Percentiles rank a stretch among this genome's conserved stretches.
Evolutionary conservation across 2,888 invertebrate species (phyloP).

Genomic region (Callyntrura guangdongensis): DNA sequence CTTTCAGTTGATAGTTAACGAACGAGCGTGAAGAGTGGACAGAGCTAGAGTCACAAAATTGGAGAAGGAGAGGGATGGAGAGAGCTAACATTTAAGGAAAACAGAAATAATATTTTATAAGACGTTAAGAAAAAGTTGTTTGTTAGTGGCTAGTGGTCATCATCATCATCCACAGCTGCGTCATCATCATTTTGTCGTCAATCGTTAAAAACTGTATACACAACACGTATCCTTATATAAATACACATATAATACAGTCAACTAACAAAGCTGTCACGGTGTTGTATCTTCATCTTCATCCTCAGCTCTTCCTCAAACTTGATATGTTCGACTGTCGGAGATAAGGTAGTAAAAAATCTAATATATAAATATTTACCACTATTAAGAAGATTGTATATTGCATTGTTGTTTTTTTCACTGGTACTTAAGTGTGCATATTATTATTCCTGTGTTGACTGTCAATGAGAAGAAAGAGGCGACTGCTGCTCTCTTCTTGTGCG

Average conservation of each 20-base stretch:
- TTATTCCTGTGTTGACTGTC: background rate
- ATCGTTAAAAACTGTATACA: background rate
- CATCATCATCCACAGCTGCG: background rate
- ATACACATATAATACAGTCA: background rate
- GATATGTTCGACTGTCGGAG: slow-evolving; percentile 52
- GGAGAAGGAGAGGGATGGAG: too few relatives aligned
- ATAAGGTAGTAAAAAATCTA: slow-evolving; percentile 24
- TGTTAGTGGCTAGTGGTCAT: background rate
- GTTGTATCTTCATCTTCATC: slow-evolving; percentile 35
- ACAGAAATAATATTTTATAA: too few relatives aligned
- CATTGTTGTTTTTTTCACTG: background rate
- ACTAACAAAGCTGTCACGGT: slow-evolving; percentile 1
- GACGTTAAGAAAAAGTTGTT: too few relatives aligned
- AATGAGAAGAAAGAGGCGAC: background rate
- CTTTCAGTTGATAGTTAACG: too few relatives aligned
- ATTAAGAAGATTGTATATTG: background rate
- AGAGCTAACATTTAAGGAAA: too few relatives aligned
- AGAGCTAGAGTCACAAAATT: too few relatives aligned
- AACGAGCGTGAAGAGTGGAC: too few relatives aligned
- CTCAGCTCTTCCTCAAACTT: slow-evolving; percentile 7
- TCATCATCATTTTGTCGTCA: background rate
- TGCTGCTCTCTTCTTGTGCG: background rate
- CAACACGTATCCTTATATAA: background rate
- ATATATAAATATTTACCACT: background rate
- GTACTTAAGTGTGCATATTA: background rate